Base-by-base conservation (phyloP, 2,888 invertebrate genomes). In the Philaethria dido region DNA sequence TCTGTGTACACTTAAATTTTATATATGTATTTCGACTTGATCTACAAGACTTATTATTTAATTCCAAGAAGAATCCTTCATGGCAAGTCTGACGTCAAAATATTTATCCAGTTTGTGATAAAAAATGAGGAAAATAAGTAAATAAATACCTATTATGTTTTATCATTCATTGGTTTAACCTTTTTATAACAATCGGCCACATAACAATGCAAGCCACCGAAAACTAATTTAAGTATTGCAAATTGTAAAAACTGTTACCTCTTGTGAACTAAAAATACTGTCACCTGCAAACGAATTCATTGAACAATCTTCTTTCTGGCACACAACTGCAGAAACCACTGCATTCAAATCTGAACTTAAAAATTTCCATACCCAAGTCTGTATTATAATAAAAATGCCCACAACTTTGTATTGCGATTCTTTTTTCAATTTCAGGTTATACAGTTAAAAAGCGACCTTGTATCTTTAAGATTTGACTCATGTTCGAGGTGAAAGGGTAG, bases 321-420 rank as follows among this genome's bases (percentile, higher is more conserved):
- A 66, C 73, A 74, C 71, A 69, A 65, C 68, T 77, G 73, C 71
- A 70, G 62, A 66, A 69, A 64, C 71, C 18, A 25, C 62, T 42
- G 36, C 74, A 68, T 52, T 33, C 72, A 64, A 80, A 79, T 76
- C 71, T 78, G 71, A 76, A 81, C 84, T 78, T 78, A 81, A 2
- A 79, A 69, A 64, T 16, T 48, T 61, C 9, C 33, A 50, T 16
- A 45, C 64, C 72, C 78, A 78, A 74, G 76, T 75, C 65, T 69
- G 69, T 45, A 33, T 14, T 45, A 45, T 33, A 14, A 60, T 13
- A 75, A 80, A 74, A 29, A 33, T 45, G 80, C 78, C 80, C 78
- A 80, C 80, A 77, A 81, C 79, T 78, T 83, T 87, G 85, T 86
- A 88, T 87, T 88, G 75, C 78, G 80, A 75, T 79, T 77, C 79